phyloP scores from a whole-genome alignment of 2,113 vertebrate species.

The Heterotilapia buettikoferi region DNA sequence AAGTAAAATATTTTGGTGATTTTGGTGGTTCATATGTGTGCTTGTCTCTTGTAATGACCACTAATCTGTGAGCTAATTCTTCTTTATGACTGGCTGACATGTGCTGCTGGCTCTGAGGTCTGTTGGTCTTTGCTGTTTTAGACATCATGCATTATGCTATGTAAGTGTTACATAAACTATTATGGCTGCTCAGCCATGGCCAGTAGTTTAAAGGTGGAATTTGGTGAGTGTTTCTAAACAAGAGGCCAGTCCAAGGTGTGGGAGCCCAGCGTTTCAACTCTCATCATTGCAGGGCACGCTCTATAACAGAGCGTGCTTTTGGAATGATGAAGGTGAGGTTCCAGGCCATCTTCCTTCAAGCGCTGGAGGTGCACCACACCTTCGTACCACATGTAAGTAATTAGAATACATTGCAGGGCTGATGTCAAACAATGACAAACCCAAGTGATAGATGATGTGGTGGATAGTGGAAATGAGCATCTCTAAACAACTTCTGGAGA shows the following conservation, averaged over 20 bases:
- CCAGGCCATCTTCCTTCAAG: neutral
- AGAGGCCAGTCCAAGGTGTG: neutral
- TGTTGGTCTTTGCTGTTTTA: neutral
- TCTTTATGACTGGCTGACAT: neutral
- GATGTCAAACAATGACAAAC: neutral
- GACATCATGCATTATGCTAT: neutral
- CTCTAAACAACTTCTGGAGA: neutral
- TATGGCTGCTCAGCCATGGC: neutral
- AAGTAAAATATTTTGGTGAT: neutral
- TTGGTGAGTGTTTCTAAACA: neutral
- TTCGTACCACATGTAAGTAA: neutral
- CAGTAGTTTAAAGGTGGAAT: neutral
- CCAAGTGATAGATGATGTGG: neutral
- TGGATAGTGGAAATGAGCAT: neutral
- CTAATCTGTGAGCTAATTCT: neutral
- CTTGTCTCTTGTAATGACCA: neutral
- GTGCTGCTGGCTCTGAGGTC: neutral
- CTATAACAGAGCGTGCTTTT: fast-evolving
- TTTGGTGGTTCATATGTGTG: neutral
- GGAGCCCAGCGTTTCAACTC: no score
- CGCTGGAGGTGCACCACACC: neutral
- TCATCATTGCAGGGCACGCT: neutral
- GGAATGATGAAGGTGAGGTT: neutral
- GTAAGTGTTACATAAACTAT: neutral
- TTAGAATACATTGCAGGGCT: neutral